Base-by-base conservation (phyloP, 2,888 invertebrate genomes). In the Erebia ligea region DNA sequence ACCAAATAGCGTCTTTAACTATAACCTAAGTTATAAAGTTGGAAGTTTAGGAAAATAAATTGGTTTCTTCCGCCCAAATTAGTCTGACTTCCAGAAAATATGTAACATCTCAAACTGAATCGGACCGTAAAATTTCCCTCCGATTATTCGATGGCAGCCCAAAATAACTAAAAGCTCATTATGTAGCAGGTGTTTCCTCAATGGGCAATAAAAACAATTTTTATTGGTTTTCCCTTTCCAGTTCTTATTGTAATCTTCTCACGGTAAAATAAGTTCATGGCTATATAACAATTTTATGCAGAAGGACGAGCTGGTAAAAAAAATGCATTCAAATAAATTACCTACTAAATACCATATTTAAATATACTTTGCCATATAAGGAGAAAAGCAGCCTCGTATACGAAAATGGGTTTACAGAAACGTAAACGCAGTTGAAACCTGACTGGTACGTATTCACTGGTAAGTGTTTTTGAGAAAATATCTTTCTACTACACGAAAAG, bases 211-310 rank as follows among this genome's bases (percentile, higher is more conserved):
- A 87, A 89, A 88, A 86, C 83, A 85, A 87, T 82, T 87, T 89
- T 89, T 88, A 89, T 88, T 85, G 83, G 81, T 84, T 85, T 86
- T 82, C 80, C 81, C 84, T 88, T 88, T 83, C 86, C 82, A 81
- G 81, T 82, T 84, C 58, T 67, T 67, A 58, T 81, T 82, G 79
- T 84, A 45, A 64, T 70, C 68, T 69, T 67, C 61, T 45, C 54
- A 54, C 62, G 64, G 70, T 62, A 67, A 67, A 68, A 67, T 67
- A 58, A 58, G 10, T 48, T 57, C 9, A 34, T 45, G 13, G 42
- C 19, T 3, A 10, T 3, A 10, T 50, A 25, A 17, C 57, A 45
- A 57, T 3, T 66, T 58, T 67, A 48, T 57, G 57, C 56, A 66
- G 42, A 15, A 45, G 21, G 17, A 11, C 17, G 64, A 64, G 42